Percentiles rank a stretch among this genome's conserved stretches.
phyloP scores from a whole-genome alignment of 2,888 invertebrate genomes.

The Spisula solida region DNA sequence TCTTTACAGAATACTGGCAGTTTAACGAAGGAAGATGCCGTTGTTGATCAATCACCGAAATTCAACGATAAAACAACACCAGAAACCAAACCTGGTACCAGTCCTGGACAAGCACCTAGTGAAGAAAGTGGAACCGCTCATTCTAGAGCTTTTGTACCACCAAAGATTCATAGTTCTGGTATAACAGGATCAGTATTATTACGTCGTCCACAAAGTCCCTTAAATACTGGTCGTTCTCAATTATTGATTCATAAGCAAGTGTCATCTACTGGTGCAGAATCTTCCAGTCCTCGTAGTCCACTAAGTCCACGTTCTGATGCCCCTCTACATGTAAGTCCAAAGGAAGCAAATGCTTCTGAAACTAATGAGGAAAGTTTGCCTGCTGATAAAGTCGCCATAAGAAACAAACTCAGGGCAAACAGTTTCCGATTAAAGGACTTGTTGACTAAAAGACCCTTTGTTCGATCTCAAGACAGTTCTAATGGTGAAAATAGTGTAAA shows the following conservation, averaged over 20 bases:
- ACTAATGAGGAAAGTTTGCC: conserved; percentile 39
- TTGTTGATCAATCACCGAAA: background rate
- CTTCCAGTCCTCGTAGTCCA: conserved; percentile 59
- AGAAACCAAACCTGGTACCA: background rate
- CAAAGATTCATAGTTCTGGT: conserved; percentile 59
- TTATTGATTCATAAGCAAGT: conserved; percentile 54
- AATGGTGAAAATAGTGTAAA: conserved; percentile 20
- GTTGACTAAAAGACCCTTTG: conserved; percentile 64
- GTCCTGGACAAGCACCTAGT: background rate
- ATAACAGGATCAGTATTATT: conserved; percentile 61
- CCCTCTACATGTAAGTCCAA: background rate
- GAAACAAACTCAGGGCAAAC: conserved; percentile 68
- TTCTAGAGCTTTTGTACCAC: conserved; percentile 52
- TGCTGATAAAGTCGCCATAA: conserved; percentile 63
- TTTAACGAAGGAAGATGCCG: background rate
- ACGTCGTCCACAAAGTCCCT: conserved; percentile 61
- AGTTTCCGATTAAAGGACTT: conserved; percentile 71
- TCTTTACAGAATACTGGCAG: conserved; percentile 5
- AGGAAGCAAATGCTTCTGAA: conserved; percentile 8
- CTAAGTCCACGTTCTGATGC: conserved; percentile 31
- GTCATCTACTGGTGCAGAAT: background rate
- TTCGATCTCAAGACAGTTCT: conserved; percentile 32
- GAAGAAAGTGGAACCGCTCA: conserved; percentile 16
- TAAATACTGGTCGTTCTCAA: conserved; percentile 46
- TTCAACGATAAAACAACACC: background rate